These are phyloP conservation scores for Ascaphus truei DNA, from an alignment of 2,113 vertebrate species.

Conservation along the genomic window DNA sequence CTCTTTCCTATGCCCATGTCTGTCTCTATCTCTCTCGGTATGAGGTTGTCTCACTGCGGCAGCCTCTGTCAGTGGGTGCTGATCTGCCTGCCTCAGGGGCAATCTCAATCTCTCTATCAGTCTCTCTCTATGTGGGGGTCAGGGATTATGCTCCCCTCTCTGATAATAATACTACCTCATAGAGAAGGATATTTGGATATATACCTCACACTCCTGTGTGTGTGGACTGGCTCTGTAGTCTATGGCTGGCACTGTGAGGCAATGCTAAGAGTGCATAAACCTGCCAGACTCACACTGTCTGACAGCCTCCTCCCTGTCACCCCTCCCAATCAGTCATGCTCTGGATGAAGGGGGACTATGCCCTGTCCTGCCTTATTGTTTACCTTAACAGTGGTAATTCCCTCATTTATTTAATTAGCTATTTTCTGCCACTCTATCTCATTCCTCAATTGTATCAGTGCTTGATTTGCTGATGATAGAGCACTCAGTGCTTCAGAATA, in stretches of 20 bases:
- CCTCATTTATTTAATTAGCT: not conserved
- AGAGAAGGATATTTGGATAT: no score
- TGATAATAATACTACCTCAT: no score
- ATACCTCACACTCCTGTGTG: no score
- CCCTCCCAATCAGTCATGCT: not conserved
- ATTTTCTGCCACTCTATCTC: not conserved
- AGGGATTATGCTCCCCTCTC: no score
- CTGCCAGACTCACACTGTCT: not conserved
- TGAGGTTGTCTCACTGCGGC: conserved; percentile 6
- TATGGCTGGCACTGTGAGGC: not conserved
- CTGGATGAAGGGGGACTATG: not conserved
- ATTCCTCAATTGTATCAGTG: not conserved
- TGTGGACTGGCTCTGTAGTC: not conserved
- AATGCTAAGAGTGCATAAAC: not conserved
- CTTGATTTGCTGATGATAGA: no score
- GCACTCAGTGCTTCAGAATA: no score
- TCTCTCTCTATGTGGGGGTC: no score
- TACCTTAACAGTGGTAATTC: not conserved
- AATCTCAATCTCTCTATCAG: no score
- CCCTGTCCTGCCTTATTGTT: not conserved
- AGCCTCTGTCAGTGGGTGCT: no score
- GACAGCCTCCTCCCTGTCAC: not conserved
- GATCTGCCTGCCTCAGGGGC: no score
- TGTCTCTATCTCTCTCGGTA: not conserved
- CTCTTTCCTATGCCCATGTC: not conserved